Percentiles rank a stretch among this genome's conserved stretches.
These are phyloP conservation scores for Cottus gobio DNA, from an alignment of 2,113 vertebrate species.

Conservation along the genomic window DNA sequence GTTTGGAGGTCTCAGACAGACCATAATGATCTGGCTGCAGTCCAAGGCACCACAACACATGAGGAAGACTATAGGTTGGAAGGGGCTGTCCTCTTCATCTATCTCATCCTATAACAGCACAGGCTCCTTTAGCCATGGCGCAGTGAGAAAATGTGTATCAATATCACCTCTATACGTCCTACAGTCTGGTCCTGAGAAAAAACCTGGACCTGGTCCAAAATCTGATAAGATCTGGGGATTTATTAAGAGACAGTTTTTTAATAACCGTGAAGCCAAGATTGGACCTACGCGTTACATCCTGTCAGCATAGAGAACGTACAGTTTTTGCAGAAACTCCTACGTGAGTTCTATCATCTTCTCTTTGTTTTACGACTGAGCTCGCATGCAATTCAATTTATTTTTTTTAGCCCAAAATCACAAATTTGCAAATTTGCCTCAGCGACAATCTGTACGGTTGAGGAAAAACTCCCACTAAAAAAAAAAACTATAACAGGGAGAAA, in stretches of 20 bases:
- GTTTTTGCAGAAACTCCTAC: background rate
- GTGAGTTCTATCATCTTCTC: background rate
- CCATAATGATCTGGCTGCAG: constrained; percentile 59
- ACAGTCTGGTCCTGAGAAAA: background rate
- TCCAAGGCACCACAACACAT: constrained; percentile 38
- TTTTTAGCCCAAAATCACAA: no score
- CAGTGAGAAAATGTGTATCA: constrained; percentile 11
- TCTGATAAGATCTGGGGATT: background rate
- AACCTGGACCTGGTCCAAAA: background rate
- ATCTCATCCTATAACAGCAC: constrained; percentile 34
- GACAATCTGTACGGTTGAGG: no score
- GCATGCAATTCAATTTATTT: background rate
- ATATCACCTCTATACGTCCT: background rate
- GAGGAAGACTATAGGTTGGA: constrained; percentile 40
- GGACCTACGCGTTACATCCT: background rate
- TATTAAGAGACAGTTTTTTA: background rate
- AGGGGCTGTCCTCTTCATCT: constrained; percentile 39
- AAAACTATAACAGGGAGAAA: no score
- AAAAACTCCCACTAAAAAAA: no score
- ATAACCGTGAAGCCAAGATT: background rate
- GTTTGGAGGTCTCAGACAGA: constrained; percentile 56
- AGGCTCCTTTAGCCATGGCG: constrained; percentile 14
- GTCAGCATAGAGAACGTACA: background rate
- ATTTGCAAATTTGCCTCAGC: no score
- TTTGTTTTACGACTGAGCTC: constrained; percentile 5